Percentiles rank a stretch among this genome's conserved stretches.
Conservation (phyloP, 2,888 invertebrate genomes). For the Tipula confusa region DNA sequence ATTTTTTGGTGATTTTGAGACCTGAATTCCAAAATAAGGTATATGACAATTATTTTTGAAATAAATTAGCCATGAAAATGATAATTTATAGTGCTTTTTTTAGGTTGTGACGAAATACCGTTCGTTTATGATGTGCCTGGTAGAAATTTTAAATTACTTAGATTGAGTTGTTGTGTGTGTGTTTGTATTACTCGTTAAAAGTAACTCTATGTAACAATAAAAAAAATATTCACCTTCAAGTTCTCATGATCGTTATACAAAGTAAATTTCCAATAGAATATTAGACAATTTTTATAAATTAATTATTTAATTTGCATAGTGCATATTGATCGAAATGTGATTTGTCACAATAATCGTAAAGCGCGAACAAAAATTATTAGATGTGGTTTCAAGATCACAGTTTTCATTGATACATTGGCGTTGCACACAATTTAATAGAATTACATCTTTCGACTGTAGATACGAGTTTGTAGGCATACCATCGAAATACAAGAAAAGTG, state of each 20-base stretch:
- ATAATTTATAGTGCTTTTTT: background rate
- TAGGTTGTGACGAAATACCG: background rate
- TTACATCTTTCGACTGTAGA: background rate
- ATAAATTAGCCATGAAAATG: slow-evolving; percentile 5
- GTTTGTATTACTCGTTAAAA: background rate
- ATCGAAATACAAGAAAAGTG: background rate
- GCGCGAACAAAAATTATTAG: background rate
- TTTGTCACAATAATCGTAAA: background rate
- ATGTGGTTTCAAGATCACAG: background rate
- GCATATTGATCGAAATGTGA: background rate
- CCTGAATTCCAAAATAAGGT: background rate
- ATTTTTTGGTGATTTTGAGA: background rate
- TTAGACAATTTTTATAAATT: background rate
- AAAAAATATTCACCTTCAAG: background rate
- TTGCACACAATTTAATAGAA: background rate
- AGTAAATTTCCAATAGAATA: background rate
- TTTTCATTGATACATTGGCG: background rate
- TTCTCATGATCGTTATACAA: background rate
- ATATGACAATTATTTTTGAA: background rate
- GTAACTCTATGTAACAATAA: too few relatives aligned
- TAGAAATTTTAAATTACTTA: background rate
- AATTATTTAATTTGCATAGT: background rate
- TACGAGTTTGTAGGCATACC: background rate
- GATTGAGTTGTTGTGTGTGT: too few relatives aligned
- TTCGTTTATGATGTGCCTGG: background rate